These are phyloP conservation scores for Bedellia somnulentella DNA, from an alignment of 2,888 invertebrate genomes.

Conservation along the genomic window DNA sequence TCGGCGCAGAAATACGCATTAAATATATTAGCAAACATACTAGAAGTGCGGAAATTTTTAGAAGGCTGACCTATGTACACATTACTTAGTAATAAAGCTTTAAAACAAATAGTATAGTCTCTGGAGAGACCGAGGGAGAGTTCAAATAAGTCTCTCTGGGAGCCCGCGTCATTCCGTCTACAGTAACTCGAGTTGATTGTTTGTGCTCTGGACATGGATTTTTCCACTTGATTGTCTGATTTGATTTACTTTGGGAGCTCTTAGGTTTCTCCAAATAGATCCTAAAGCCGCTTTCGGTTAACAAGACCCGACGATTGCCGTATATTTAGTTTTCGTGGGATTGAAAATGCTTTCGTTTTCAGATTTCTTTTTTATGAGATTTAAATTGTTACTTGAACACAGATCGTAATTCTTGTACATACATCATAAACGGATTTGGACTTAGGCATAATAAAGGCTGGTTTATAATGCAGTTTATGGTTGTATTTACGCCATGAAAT, in stretches of 20 bases:
- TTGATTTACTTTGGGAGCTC: conserved; percentile 46
- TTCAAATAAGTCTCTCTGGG: conserved; percentile 35
- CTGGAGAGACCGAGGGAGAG: conserved; percentile 23
- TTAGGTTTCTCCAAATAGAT: conserved; percentile 18
- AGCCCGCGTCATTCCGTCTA: conserved; percentile 39
- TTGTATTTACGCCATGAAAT: no score
- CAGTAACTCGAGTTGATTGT: conserved; percentile 57
- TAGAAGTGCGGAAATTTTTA: conserved; percentile 30
- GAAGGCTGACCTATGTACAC: conserved; percentile 59
- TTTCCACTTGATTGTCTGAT: conserved; percentile 62
- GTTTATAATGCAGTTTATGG: no score
- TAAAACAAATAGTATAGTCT: conserved; percentile 52
- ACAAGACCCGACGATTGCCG: background rate
- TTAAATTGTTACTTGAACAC: no score
- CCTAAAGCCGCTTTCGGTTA: background rate
- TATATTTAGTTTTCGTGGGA: no score
- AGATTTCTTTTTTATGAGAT: no score
- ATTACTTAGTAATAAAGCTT: conserved; percentile 61
- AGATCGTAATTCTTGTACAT: no score
- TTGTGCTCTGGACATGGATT: conserved; percentile 54
- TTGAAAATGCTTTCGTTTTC: no score
- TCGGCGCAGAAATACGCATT: conserved; percentile 20
- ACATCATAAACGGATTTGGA: no score
- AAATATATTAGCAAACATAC: conserved; percentile 48
- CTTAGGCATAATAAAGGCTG: no score